Evolutionary conservation across 2,888 invertebrate species (phyloP), one percentile per base, ranked within the genome.

Genomic region (Ommatoiulus sabulosus): DNA sequence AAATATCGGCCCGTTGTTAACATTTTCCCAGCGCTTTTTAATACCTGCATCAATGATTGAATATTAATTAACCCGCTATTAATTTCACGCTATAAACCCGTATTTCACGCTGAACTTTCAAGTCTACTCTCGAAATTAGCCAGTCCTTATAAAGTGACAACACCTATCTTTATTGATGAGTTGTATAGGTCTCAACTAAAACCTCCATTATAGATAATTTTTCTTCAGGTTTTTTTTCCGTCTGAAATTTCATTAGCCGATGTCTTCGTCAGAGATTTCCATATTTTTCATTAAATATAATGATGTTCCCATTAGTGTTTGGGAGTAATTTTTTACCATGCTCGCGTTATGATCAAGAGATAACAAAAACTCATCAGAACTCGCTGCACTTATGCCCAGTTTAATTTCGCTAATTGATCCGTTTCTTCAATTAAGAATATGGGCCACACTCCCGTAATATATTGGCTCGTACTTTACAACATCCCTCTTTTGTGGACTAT

Each of bases 381-480:
- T 72, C 24, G 72, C 24, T 7, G 72, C 72, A 8, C 72, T 72
- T 24, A 72, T 24, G 7, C 72, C 72, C 72, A n/a, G 72, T 72
- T 72, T 72, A 72, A 72, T 72, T 72, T 72, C 72, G 72, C 72
- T 72, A 72, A 72, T 72, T 72, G 72, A 72, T 24, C 72, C 6
- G 20, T 72, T 72, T 72, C 20, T 24, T 72, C 10, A 72, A 72
- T 72, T 72, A 72, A 72, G 20, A 72, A 72, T 72, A 24, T 24
- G 24, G n/a, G 72, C 72, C 20, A 72, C 20, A 72, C 20, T 24
- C n/a, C 72, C 3, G 24, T 72, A 24, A 72, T 20, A 24, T 72
- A 24, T n/a, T 2, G 24, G 72, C 72, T 72, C 10, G 72, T 72
- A 72, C 72, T 72, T 24, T 24, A 24, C 24, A 72, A 24, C 72